These are phyloP conservation scores for Chymomyza caudatula DNA, from an alignment of 2,888 invertebrate species.

Conservation along the genomic window DNA sequence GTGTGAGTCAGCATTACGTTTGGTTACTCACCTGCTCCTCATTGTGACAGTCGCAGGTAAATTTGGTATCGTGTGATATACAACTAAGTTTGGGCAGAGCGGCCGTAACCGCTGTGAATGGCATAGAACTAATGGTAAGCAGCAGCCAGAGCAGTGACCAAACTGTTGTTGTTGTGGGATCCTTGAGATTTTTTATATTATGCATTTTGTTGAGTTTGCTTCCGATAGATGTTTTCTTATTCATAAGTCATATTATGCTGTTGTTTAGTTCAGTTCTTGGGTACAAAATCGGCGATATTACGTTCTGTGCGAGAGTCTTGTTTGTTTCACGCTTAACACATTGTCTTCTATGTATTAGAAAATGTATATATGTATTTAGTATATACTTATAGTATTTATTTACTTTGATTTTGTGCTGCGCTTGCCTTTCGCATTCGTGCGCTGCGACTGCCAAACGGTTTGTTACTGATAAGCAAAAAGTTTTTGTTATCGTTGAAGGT, in stretches of 20 bases:
- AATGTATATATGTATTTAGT: background rate
- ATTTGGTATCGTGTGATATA: constrained; percentile 73
- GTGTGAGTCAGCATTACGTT: background rate
- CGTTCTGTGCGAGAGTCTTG: constrained; percentile 14
- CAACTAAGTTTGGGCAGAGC: constrained; percentile 65
- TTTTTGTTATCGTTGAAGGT: constrained; percentile 48
- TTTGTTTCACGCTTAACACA: background rate
- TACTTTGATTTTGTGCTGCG: background rate
- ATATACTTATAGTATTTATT: background rate
- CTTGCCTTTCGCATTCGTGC: background rate
- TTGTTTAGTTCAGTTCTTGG: background rate
- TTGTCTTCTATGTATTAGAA: background rate
- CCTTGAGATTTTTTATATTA: constrained; percentile 60
- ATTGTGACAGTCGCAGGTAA: constrained; percentile 76
- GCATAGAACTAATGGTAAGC: constrained; percentile 6
- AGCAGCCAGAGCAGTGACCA: background rate
- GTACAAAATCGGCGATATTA: background rate
- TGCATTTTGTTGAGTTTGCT: constrained; percentile 36
- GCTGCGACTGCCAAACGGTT: background rate
- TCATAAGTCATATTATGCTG: background rate
- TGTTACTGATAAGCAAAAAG: constrained; percentile 16
- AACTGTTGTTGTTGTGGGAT: constrained; percentile 40
- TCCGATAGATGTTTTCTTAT: background rate
- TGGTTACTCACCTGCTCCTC: constrained; percentile 70
- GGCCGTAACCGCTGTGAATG: background rate